Base-by-base conservation (phyloP, 2,113 vertebrate species). In the Zosterops hypoxanthus region DNA sequence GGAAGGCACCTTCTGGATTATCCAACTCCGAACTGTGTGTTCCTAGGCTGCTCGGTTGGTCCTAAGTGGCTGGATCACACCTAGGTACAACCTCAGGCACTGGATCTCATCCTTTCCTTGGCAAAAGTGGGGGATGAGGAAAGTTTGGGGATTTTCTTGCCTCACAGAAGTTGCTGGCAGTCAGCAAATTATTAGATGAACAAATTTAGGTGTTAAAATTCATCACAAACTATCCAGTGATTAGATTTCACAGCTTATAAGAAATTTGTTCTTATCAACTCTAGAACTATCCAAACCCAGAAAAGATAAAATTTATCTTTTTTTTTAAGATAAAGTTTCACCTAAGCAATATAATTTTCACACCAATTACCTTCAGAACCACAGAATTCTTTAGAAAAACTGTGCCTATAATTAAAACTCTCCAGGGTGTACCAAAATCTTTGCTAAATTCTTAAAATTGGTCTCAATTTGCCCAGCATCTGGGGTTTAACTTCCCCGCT, bases 61-160 rank as follows among this genome's bases (percentile, higher is more conserved):
- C 34, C 25, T 2, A 2, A 28, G 31, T 1, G 25, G 9, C 41
- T 36, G 25, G 23, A n/a, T 29, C 21, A 59, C 69, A 63, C 52
- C 55, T 2, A 6, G 2, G 0, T 11, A 41, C 41, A 20, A 23
- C 0, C 4, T 14, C 50, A 31, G 20, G 55, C 22, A n/a, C 61
- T 2, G 3, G 33, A 65, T 8, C 44, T 64, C n/a, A 10, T 2
- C 78, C 46, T 41, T 11, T 28, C 21, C 52, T 21, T 12, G 49
- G 16, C 16, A 56, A 73, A 65, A 29, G 44, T 1, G n/a, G 8
- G 9, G 13, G 23, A 68, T 44, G 3, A 55, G 44, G 28, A 29
- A 77, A 79, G 49, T 36, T 1, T 25, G 16, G 56, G 15, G 14
- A 1, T 5, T 17, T 39, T 20, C 72, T 24, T 25, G 34, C 42